Evolutionary conservation across 2,888 invertebrate species (phyloP).

Genomic region (Conchocele bisecta): DNA sequence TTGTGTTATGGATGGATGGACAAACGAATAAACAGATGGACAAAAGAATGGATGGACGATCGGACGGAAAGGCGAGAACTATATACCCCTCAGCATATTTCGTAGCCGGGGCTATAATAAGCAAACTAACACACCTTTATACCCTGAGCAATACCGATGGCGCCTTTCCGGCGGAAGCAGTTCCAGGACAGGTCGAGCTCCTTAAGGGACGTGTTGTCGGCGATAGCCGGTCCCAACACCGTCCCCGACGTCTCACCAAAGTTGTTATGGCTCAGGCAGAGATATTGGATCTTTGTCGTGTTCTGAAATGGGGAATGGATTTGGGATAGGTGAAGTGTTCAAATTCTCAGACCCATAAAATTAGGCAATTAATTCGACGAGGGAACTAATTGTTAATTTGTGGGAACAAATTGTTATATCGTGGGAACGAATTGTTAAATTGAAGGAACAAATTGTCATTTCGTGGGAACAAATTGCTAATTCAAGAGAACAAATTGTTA

Average conservation of each 20-base stretch:
- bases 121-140: conserved; percentile 73
- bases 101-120: too few species aligned
- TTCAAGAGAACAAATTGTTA: too few species aligned
- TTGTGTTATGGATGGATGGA: too few species aligned
- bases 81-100: too few species aligned
- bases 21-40: too few species aligned
- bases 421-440: too few species aligned
- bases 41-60: too few species aligned
- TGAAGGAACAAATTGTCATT: too few species aligned
- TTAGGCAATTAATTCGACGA: neutral
- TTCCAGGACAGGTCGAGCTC: conserved; percentile 82
- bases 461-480: too few species aligned
- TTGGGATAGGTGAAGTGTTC: neutral
- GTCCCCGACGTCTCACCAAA: conserved; percentile 79
- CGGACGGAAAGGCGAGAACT: too few species aligned
- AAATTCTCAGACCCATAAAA: neutral
- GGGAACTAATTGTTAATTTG: too few species aligned
- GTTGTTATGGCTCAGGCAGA: conserved; percentile 81
- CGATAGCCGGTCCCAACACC: conserved; percentile 80
- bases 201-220: conserved; percentile 80
- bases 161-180: conserved; percentile 79
- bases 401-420: too few species aligned
- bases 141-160: conserved; percentile 79
- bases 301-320: conserved; percentile 63
- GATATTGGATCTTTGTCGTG: conserved; percentile 77